phyloP scores from a whole-genome alignment of 2,113 vertebrate genomes.

The Muntiacus muntjak region DNA sequence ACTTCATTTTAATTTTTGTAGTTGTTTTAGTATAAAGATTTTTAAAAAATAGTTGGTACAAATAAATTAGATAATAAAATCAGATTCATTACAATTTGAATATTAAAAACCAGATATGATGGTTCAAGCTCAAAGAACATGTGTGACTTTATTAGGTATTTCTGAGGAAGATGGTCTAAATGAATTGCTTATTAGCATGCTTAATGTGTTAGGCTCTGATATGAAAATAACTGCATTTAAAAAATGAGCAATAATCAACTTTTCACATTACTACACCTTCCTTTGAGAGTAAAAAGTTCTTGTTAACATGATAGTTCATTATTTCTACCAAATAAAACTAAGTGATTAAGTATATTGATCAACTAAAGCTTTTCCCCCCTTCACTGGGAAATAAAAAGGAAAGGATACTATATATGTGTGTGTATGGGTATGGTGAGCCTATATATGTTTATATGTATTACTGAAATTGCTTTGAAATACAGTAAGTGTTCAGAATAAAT shows the following conservation, averaged over 20 bases:
- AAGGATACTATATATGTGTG: neutral
- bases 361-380: neutral
- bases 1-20: neutral
- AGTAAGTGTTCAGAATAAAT: neutral
- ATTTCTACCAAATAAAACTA: slow-evolving; percentile 10
- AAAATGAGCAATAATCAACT: neutral
- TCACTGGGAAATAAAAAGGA: neutral
- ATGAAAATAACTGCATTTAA: neutral
- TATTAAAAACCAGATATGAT: neutral
- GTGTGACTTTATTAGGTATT: neutral
- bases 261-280: neutral
- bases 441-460: neutral
- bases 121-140: neutral
- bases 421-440: neutral
- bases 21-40: neutral
- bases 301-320: neutral
- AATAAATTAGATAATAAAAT: neutral
- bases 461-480: neutral
- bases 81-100: neutral
- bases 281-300: neutral
- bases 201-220: neutral
- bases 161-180: neutral
- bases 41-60: neutral
- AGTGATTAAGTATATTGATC: neutral
- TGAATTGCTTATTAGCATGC: neutral